Conservation (phyloP, 1,140 invertebrate genomes). For the Cyclargus thomasi region DNA sequence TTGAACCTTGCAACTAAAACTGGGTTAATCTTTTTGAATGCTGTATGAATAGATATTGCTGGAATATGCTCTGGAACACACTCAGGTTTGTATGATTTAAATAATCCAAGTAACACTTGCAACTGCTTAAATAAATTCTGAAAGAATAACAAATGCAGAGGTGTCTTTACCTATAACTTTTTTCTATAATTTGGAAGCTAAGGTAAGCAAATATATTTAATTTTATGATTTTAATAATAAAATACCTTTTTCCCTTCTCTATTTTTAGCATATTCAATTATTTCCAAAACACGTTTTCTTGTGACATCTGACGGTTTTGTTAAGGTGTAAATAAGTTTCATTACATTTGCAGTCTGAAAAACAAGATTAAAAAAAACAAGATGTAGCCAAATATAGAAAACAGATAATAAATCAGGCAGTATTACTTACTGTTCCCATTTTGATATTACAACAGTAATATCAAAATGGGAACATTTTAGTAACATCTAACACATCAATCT, state of each 20-base stretch:
- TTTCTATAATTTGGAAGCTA: neutral
- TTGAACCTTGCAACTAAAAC: constrained; percentile 47
- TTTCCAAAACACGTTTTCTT: constrained; percentile 52
- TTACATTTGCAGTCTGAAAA: constrained; percentile 53
- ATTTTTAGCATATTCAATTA: constrained; percentile 56
- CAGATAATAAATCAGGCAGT: too few species aligned
- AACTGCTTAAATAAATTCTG: constrained; percentile 56
- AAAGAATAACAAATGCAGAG: constrained; percentile 24
- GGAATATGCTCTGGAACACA: constrained; percentile 67
- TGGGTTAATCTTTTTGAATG: constrained; percentile 59
- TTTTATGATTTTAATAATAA: neutral
- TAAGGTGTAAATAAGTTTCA: constrained; percentile 63
- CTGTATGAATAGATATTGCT: constrained; percentile 53
- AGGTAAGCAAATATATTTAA: neutral
- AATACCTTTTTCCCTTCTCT: constrained; percentile 61
- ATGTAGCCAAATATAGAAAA: too few species aligned
- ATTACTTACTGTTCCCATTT: too few species aligned
- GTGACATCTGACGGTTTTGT: constrained; percentile 67
- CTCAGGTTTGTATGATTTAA: constrained; percentile 69
- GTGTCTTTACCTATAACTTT: neutral
- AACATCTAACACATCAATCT: too few species aligned
- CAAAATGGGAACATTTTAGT: too few species aligned
- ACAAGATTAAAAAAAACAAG: neutral
- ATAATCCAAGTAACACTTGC: constrained; percentile 62
- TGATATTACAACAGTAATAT: too few species aligned